Conservation (phyloP, 2,888 invertebrate species). For the Stenotaenia linearis region DNA sequence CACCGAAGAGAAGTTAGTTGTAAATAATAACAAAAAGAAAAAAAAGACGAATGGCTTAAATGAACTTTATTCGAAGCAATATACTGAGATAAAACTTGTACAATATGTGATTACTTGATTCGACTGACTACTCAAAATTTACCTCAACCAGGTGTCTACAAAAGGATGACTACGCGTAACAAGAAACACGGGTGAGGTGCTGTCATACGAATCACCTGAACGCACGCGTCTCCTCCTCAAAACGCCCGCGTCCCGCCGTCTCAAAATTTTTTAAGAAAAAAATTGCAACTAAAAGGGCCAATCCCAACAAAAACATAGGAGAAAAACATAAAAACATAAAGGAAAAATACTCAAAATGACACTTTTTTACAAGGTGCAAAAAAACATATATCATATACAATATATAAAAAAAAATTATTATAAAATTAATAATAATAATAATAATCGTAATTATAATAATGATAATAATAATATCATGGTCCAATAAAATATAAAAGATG, state of each 20-base stretch:
- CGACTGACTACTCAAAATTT: constrained; percentile 29
- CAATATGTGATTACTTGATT: constrained; percentile 29
- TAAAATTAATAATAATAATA: constrained; percentile 4
- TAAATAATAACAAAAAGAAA: constrained; percentile 38
- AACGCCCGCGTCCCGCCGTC: constrained; percentile 19
- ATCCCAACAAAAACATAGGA: not conserved
- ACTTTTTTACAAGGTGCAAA: constrained; percentile 24
- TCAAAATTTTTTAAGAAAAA: not conserved
- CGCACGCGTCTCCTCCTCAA: constrained; percentile 18
- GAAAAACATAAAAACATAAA: not conserved
- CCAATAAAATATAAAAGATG: constrained; percentile 15
- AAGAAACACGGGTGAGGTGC: constrained; percentile 28
- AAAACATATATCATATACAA: constrained; percentile 13
- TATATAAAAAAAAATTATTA: constrained; percentile 10
- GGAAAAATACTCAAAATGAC: not conserved
- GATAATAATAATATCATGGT: constrained; percentile 12
- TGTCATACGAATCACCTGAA: constrained; percentile 24
- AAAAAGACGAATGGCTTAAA: constrained; percentile 36
- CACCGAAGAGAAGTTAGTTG: not conserved
- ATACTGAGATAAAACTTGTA: constrained; percentile 30
- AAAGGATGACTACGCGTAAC: constrained; percentile 29
- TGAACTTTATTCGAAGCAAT: constrained; percentile 31
- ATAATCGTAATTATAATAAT: not conserved
- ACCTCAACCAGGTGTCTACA: constrained; percentile 29
- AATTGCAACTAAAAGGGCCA: not conserved